Evolutionary conservation across 2,113 vertebrate genomes (phyloP).

Genomic region (Climacteris rufus): DNA sequence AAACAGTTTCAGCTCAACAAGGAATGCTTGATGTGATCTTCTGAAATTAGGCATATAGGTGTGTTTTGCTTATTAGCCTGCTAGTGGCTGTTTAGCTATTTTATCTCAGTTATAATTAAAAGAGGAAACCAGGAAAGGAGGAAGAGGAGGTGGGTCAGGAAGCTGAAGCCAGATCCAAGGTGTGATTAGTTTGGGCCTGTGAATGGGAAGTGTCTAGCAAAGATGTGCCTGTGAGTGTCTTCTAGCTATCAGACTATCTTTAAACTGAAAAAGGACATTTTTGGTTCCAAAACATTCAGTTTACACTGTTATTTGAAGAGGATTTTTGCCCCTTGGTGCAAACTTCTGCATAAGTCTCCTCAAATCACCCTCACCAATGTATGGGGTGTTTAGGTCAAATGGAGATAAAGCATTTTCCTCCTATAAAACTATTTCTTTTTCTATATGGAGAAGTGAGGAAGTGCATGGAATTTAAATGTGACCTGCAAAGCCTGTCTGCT

Average conservation of each 20-base stretch:
- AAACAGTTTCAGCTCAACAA: neutral
- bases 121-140: neutral
- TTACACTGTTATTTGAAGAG: neutral
- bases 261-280: neutral
- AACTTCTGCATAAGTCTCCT: neutral
- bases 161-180: neutral
- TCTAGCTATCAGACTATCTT: neutral
- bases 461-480: neutral
- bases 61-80: neutral
- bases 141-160: slow-evolving; percentile 1
- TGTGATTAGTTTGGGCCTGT: neutral
- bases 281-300: neutral
- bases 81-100: slow-evolving; percentile 7
- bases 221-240: neutral
- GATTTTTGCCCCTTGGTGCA: neutral
- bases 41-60: neutral
- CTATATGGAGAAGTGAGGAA: neutral
- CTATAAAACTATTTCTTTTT: neutral
- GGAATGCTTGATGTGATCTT: slow-evolving; percentile 30
- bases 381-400: neutral
- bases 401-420: neutral
- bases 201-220: neutral
- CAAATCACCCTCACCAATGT: neutral
- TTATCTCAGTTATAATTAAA: neutral
- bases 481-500: accelerated